Conservation (phyloP, 2,888 invertebrate genomes). For the Napeogenes inachia region DNA sequence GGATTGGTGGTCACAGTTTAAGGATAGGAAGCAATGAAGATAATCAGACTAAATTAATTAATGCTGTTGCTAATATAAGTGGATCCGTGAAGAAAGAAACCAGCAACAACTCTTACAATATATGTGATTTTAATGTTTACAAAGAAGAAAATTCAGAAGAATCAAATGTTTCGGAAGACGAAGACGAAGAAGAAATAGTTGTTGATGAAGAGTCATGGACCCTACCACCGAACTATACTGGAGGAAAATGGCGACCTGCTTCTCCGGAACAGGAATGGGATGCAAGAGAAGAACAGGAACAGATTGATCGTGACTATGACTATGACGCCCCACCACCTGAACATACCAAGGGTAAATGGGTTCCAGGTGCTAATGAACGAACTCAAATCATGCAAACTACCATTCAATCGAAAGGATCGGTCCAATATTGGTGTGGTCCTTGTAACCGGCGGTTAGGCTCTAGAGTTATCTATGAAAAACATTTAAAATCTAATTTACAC, state of each 20-base stretch:
- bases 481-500: conserved; percentile 85
- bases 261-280: conserved; percentile 78
- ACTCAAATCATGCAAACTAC: conserved; percentile 75
- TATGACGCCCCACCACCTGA: conserved; percentile 81
- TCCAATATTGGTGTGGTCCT: conserved; percentile 88
- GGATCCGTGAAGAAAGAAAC: conserved; percentile 75
- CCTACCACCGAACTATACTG: conserved; percentile 75
- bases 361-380: conserved; percentile 80
- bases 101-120: conserved; percentile 50
- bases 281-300: conserved; percentile 63
- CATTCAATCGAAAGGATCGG: conserved; percentile 69
- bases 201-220: conserved; percentile 86
- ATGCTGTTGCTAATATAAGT: conserved; percentile 81
- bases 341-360: conserved; percentile 89
- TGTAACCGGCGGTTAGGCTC: conserved; percentile 87
- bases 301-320: conserved; percentile 72
- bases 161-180: conserved; percentile 78
- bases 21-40: conserved; percentile 75
- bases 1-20: conserved; percentile 79
- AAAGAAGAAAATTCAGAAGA: conserved; percentile 70
- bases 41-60: conserved; percentile 79
- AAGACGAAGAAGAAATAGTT: conserved; percentile 70
- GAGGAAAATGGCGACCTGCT: conserved; percentile 68
- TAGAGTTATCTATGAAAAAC: conserved; percentile 85
- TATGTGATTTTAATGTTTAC: conserved; percentile 60